Percentiles rank a stretch among this genome's conserved stretches.
phyloP scores from a whole-genome alignment of 2,113 vertebrate genomes.

The Aegotheles bennettii region DNA sequence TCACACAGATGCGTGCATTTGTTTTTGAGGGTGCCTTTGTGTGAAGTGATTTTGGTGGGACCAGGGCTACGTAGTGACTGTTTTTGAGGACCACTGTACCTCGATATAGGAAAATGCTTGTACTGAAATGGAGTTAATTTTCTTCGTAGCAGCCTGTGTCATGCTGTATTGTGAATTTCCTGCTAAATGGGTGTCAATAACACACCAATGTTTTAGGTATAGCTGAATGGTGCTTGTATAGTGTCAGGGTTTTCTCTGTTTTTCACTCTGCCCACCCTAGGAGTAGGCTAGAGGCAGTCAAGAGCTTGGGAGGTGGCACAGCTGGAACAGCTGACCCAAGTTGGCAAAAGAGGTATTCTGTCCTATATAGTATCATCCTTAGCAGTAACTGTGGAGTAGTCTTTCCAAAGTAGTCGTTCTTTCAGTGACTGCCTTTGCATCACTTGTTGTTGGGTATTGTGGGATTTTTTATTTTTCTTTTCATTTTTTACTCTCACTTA shows the following conservation, averaged over 20 bases:
- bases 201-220: neutral
- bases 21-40: neutral
- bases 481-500: neutral
- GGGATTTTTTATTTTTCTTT: neutral
- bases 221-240: neutral
- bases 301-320: neutral
- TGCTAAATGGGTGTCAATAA: neutral
- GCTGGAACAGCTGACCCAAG: neutral
- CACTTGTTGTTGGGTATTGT: neutral
- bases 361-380: neutral
- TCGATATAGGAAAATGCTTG: neutral
- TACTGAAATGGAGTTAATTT: neutral
- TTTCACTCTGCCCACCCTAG: neutral
- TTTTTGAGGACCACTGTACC: neutral
- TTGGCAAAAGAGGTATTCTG: neutral
- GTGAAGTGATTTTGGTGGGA: neutral
- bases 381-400: neutral
- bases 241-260: neutral
- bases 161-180: neutral
- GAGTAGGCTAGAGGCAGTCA: no score
- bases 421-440: neutral
- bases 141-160: neutral
- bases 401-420: neutral
- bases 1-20: rapidly evolving
- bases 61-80: neutral